Evolutionary conservation across 1,140 invertebrate genomes (phyloP).

Genomic region (Stegodyphus dumicola): DNA sequence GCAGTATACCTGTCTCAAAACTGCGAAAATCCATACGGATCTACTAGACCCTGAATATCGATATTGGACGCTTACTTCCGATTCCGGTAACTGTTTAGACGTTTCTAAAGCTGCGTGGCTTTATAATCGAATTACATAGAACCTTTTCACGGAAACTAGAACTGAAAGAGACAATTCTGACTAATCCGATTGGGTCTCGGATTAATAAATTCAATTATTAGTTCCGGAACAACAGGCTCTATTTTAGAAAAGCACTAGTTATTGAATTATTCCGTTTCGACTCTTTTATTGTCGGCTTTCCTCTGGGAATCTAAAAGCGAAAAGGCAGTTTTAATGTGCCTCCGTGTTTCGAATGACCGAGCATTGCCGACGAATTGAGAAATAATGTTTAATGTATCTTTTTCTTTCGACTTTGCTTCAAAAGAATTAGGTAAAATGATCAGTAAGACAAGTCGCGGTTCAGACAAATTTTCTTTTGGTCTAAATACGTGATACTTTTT

Average conservation of each 20-base stretch:
- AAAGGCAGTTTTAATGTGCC: slow-evolving; percentile 28
- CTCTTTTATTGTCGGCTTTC: slow-evolving; percentile 38
- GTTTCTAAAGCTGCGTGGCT: slow-evolving; percentile 41
- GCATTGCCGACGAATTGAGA: slow-evolving; percentile 23
- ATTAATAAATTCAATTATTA: slow-evolving; percentile 59
- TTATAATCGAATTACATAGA: slow-evolving; percentile 47
- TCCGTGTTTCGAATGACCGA: slow-evolving; percentile 23
- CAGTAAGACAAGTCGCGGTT: no score
- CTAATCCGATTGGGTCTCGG: slow-evolving; percentile 38
- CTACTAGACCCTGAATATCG: slow-evolving; percentile 7
- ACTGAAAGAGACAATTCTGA: slow-evolving; percentile 46
- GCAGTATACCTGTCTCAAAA: slow-evolving; percentile 12
- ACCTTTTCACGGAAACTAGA: slow-evolving; percentile 31
- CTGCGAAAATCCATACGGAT: slow-evolving; percentile 10
- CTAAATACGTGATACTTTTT: no score
- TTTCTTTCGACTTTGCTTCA: slow-evolving; percentile 8
- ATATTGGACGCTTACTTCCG: slow-evolving; percentile 7
- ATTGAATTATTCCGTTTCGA: slow-evolving; percentile 53
- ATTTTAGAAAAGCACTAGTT: slow-evolving; percentile 55
- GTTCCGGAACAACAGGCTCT: slow-evolving; percentile 32
- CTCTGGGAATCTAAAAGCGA: slow-evolving; percentile 16
- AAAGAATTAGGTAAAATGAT: neutral
- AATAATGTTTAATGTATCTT: slow-evolving; percentile 13
- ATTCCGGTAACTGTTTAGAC: slow-evolving; percentile 9
- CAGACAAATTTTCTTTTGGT: no score